These are phyloP conservation scores for Helostoma temminkii DNA, from an alignment of 2,797 vertebrate genomes.

Conservation along the genomic window DNA sequence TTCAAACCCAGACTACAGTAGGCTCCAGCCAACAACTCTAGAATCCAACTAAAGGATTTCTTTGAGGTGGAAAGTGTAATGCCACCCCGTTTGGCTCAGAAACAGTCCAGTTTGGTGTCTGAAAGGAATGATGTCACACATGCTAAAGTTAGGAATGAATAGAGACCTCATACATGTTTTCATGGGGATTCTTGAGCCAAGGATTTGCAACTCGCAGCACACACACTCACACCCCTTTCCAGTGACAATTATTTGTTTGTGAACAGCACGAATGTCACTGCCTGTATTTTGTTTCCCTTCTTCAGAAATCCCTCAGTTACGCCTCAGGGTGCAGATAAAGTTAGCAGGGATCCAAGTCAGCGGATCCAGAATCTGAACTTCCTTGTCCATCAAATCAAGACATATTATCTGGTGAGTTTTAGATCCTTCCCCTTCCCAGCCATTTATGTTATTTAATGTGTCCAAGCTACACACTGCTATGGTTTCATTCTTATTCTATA, in stretches of 20 bases:
- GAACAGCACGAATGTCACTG: slow-evolving; percentile 4
- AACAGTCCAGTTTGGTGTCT: slow-evolving; percentile 27
- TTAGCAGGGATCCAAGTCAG: slow-evolving; percentile 89
- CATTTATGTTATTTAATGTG: slow-evolving; percentile 11
- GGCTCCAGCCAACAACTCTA: not conserved
- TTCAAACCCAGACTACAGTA: slow-evolving; percentile 7
- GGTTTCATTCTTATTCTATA: slow-evolving; percentile 19
- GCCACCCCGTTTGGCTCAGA: slow-evolving; percentile 30
- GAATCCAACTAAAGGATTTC: slow-evolving; percentile 29
- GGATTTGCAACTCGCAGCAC: slow-evolving; percentile 35
- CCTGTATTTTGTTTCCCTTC: slow-evolving; percentile 18
- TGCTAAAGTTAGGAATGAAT: slow-evolving; percentile 69
- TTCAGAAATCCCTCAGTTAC: slow-evolving; percentile 89
- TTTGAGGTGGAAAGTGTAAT: slow-evolving; percentile 28
- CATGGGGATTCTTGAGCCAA: slow-evolving; percentile 29
- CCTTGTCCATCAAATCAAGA: slow-evolving; percentile 92
- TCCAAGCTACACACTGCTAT: slow-evolving; percentile 1
- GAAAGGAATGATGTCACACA: slow-evolving; percentile 58
- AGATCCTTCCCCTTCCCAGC: not conserved
- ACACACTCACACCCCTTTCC: slow-evolving; percentile 10
- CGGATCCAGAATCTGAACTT: slow-evolving; percentile 91
- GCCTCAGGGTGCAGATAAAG: slow-evolving; percentile 88
- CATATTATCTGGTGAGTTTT: slow-evolving; percentile 91
- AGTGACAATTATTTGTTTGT: slow-evolving; percentile 17
- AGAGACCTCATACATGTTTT: slow-evolving; percentile 55